A percentile compares a stretch with the other conserved stretches of the same genome.
Evolutionary conservation across 2,113 vertebrate genomes (phyloP).

Genomic region (Arvicanthis niloticus): DNA sequence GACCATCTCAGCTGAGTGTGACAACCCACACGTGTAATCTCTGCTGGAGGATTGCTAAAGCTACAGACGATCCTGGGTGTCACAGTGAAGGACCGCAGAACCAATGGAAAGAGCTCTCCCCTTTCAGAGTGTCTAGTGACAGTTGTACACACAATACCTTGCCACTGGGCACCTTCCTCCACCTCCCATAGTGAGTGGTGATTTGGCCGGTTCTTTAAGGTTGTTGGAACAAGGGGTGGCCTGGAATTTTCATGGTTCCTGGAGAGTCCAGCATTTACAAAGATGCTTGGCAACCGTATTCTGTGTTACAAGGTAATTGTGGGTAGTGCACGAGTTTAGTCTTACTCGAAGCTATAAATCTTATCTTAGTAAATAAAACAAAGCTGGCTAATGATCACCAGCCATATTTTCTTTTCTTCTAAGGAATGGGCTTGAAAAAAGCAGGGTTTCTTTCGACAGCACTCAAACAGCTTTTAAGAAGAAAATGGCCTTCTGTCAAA

Average conservation of each 20-base stretch:
- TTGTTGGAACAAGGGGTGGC: background rate
- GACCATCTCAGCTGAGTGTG: background rate
- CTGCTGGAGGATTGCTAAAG: background rate
- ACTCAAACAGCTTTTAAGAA: constrained; percentile 74
- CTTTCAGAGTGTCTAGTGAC: background rate
- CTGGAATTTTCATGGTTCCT: constrained; percentile 61
- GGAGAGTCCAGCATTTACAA: constrained; percentile 29
- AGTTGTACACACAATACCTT: background rate
- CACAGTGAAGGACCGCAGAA: background rate
- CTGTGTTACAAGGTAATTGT: constrained; percentile 73
- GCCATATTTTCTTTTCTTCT: constrained; percentile 80
- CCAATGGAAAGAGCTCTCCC: background rate
- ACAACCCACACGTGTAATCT: background rate
- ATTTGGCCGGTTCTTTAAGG: background rate
- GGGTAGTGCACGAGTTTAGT: constrained; percentile 73
- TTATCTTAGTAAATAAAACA: constrained; percentile 89
- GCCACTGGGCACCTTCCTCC: background rate
- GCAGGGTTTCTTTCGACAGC: constrained; percentile 66
- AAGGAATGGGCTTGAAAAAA: constrained; percentile 71
- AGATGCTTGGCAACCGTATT: constrained; percentile 58
- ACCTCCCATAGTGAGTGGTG: background rate
- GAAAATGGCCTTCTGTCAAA: constrained; percentile 76
- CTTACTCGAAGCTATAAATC: constrained; percentile 85
- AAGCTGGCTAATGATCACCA: constrained; percentile 89
- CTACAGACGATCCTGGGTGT: background rate